Percentiles rank a stretch among this genome's conserved stretches.
Evolutionary conservation across 2,113 vertebrate genomes (phyloP).

Genomic region (Ammodytes marinus): DNA sequence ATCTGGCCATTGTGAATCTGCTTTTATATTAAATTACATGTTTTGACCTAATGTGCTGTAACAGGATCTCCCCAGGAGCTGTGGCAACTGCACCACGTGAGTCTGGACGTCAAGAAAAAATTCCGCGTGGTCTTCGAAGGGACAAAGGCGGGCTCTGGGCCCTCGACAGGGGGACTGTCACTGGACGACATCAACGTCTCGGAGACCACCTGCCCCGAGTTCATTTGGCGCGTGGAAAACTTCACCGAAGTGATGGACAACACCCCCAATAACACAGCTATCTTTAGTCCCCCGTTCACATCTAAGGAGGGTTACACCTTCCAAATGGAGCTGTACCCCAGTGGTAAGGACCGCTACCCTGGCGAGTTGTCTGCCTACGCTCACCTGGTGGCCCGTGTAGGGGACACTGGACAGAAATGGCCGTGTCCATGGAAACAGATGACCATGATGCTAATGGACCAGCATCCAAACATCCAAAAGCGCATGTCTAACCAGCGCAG

Average conservation of each 20-base stretch:
- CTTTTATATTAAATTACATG: neutral
- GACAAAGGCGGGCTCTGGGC: slow-evolving; percentile 60
- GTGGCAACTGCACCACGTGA: slow-evolving; percentile 92
- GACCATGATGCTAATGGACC: slow-evolving; percentile 91
- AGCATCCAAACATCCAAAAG: slow-evolving; percentile 90
- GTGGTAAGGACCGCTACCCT: slow-evolving; percentile 28
- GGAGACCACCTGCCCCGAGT: slow-evolving; percentile 92
- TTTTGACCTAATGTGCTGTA: slow-evolving; percentile 12
- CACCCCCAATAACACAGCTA: slow-evolving; percentile 39
- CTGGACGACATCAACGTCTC: slow-evolving; percentile 96
- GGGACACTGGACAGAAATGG: slow-evolving; percentile 87
- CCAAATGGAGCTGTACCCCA: slow-evolving; percentile 86
- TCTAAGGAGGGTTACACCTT: slow-evolving; percentile 92
- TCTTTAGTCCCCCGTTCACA: slow-evolving; percentile 89
- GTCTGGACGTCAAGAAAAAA: slow-evolving; percentile 84
- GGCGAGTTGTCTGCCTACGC: slow-evolving; percentile 84
- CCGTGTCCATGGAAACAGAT: slow-evolving; percentile 93
- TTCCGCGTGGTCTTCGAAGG: slow-evolving; percentile 92
- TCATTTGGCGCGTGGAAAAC: slow-evolving; percentile 90
- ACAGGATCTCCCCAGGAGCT: slow-evolving; percentile 75
- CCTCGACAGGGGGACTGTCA: slow-evolving; percentile 88
- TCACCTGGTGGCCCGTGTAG: slow-evolving; percentile 86
- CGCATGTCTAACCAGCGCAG: slow-evolving; percentile 93
- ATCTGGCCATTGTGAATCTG: neutral
- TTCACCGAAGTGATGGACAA: slow-evolving; percentile 84